Percentiles rank a stretch among this genome's conserved stretches.
Evolutionary conservation across 2,797 vertebrate genomes (phyloP).

Genomic region (Crax fasciolata): DNA sequence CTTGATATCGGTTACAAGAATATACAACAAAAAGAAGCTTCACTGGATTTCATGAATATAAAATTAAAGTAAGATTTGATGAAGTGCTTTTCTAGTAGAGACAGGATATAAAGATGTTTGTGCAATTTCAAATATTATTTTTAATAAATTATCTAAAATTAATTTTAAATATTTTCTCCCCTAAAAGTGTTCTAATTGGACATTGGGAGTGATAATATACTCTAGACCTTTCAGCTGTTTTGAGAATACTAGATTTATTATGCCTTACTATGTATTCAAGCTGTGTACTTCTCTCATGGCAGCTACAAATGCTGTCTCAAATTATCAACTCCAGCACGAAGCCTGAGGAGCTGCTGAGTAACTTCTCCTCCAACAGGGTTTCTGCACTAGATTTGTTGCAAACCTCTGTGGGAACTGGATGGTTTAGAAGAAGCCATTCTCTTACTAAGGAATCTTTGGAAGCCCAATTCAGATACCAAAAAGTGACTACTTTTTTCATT

Average conservation of each 20-base stretch:
- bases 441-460: not conserved
- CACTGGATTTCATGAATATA: not conserved
- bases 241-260: constrained; percentile 23
- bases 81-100: not conserved
- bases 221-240: not conserved
- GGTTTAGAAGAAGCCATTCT: not conserved
- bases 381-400: not conserved
- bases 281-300: constrained; percentile 6
- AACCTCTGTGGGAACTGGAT: not conserved
- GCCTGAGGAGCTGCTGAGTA: not conserved
- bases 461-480: not conserved
- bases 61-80: not conserved
- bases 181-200: not conserved
- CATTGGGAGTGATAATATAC: not conserved
- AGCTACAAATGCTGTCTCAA: constrained; percentile 27
- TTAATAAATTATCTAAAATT: not conserved
- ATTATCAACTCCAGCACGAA: constrained; percentile 53
- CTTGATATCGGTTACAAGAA: not conserved
- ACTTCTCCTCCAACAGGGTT: not conserved
- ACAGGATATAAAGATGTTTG: fast-evolving
- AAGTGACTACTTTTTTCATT: fast-evolving
- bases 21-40: not conserved
- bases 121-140: not conserved
- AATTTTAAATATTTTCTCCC: not conserved
- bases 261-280: not conserved